These are phyloP conservation scores for Edolisoma coerulescens DNA, from an alignment of 2,113 vertebrate species.

Conservation along the genomic window DNA sequence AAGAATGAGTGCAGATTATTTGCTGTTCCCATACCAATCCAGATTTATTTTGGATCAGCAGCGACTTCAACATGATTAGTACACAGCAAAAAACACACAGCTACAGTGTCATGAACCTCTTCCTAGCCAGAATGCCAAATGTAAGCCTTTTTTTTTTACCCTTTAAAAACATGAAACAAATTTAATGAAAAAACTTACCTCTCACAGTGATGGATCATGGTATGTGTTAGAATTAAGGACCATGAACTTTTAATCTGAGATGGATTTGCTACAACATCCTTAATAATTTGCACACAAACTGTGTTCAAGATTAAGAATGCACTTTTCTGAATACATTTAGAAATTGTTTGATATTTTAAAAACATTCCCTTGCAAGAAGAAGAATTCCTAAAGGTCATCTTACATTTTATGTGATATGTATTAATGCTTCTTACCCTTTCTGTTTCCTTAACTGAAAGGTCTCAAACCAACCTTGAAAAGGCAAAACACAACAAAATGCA, in stretches of 20 bases:
- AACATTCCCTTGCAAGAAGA: neutral
- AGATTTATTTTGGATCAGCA: conserved; percentile 59
- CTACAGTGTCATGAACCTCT: neutral
- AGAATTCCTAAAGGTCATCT: neutral
- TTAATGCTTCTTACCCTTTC: neutral
- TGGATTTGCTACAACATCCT: neutral
- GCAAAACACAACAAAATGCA: neutral
- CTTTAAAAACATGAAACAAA: neutral
- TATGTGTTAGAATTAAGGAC: neutral
- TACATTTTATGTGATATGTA: neutral
- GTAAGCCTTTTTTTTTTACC: neutral
- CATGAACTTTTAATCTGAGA: neutral
- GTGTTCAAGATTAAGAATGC: neutral
- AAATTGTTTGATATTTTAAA: neutral
- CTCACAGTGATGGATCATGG: neutral
- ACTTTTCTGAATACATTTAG: neutral
- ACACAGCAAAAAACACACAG: neutral
- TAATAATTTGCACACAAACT: neutral
- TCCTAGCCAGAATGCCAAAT: neutral
- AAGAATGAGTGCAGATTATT: conserved; percentile 48
- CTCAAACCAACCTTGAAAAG: neutral
- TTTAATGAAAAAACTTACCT: neutral
- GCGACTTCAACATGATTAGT: conserved; percentile 11
- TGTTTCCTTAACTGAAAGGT: neutral
- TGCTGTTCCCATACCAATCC: conserved; percentile 46